phyloP scores from a whole-genome alignment of 1,140 invertebrate species.

The Ptiloglossa arizonensis region DNA sequence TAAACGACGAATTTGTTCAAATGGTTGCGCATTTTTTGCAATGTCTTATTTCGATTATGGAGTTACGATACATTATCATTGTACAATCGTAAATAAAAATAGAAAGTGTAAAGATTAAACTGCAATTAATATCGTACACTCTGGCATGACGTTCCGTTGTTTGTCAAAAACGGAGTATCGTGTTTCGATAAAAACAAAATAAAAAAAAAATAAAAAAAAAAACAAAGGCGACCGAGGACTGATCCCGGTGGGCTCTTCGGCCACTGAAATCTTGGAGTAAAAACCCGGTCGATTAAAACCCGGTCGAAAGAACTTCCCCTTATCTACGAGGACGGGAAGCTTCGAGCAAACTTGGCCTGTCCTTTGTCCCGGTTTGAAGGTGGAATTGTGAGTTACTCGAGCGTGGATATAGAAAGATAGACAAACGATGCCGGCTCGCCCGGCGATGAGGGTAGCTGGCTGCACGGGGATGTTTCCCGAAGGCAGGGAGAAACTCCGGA shows the following conservation, averaged over 20 bases:
- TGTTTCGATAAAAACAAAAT: no score
- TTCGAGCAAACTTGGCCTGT: slow-evolving; percentile 45
- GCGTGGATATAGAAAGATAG: slow-evolving; percentile 74
- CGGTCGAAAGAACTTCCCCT: slow-evolving; percentile 38
- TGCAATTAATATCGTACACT: no score
- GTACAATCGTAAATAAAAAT: no score
- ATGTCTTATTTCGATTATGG: no score
- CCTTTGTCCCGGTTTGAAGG: slow-evolving; percentile 52
- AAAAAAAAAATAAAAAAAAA: neutral
- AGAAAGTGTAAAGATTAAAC: no score
- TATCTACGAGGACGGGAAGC: slow-evolving; percentile 27
- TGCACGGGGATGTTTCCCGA: slow-evolving; percentile 60
- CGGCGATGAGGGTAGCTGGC: slow-evolving; percentile 66
- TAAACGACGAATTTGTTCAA: no score
- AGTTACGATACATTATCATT: no score
- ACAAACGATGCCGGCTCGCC: slow-evolving; percentile 72
- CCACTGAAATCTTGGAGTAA: slow-evolving; percentile 21
- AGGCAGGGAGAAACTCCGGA: slow-evolving; percentile 30
- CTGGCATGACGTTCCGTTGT: no score
- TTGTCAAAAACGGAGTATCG: neutral
- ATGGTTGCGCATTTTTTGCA: no score
- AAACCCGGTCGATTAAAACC: slow-evolving; percentile 45
- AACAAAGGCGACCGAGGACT: neutral
- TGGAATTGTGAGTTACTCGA: slow-evolving; percentile 62
- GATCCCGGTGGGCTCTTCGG: neutral